phyloP scores from a whole-genome alignment of 2,888 invertebrate genomes.

The Antitype chi region DNA sequence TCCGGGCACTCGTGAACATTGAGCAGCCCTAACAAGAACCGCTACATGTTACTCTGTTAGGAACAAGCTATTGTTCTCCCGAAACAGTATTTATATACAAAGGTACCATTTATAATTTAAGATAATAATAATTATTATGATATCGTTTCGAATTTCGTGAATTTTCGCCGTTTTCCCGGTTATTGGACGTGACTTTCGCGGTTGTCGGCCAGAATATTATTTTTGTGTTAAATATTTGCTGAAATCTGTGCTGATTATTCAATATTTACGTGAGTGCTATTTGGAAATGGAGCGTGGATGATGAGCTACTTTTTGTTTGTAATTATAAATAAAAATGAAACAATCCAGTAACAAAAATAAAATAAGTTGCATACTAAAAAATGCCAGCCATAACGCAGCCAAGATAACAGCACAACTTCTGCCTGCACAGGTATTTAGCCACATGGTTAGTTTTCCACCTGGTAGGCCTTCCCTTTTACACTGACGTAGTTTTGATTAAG shows the following conservation, averaged over 20 bases:
- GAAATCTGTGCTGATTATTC: background rate
- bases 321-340: background rate
- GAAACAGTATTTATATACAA: constrained; percentile 45
- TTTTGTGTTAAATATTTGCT: constrained; percentile 21
- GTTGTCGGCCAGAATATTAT: background rate
- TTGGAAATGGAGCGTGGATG: background rate
- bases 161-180: background rate
- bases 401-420: constrained; percentile 76
- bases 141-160: constrained; percentile 23
- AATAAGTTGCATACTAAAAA: constrained; percentile 68
- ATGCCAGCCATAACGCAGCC: constrained; percentile 64
- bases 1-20: constrained; percentile 72
- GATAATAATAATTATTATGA: constrained; percentile 19
- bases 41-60: constrained; percentile 63
- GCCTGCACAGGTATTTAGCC: constrained; percentile 78
- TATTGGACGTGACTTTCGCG: background rate
- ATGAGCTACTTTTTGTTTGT: background rate
- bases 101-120: constrained; percentile 35
- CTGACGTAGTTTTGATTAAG: constrained; percentile 85
- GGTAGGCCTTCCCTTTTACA: constrained; percentile 82
- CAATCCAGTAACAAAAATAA: background rate
- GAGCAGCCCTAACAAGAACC: constrained; percentile 68
- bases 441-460: constrained; percentile 82
- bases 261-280: background rate
- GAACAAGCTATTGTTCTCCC: constrained; percentile 61